Base-by-base conservation (phyloP, 2,113 vertebrate species). In the Hiodon alosoides region DNA sequence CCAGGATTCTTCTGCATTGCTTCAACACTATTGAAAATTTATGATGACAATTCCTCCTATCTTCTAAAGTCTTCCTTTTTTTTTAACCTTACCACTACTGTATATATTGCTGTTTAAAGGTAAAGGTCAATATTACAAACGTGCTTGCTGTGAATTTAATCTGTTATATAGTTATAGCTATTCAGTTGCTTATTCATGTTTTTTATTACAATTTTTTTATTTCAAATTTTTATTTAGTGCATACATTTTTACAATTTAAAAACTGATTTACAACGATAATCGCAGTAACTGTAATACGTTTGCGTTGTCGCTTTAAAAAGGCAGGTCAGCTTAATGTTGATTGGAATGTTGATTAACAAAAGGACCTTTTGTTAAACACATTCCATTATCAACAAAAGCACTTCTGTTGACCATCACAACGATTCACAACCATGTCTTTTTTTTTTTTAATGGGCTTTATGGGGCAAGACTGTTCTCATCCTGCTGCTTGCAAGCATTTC, bases 181-280 rank as follows among this genome's bases (percentile, higher is more conserved):
- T 57, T 57, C 54, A 57, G 54, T 57, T 57, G 54, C 5, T 57
- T 57, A 57, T 10, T 57, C 10, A 10, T 16, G 4, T 3, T 69
- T 8, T 53, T 16, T 8, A 53, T 51, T 55, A 51, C 16, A n/a
- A 14, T 7, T 16, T 53, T 16, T 17, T 51, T 52, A 48, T 58
- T 47, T 2, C 57, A 4, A 47, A 14, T 58, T 16, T 11, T 62
- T 3, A 62, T 16, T 16, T 16, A 17, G 60, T 14, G 11, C 14
- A 5, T 16, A 2, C 14, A 62, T 62, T 4, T 14, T 62, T 7
- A 62, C 60, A 62, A 14, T 62, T 62, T 11, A 1, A 14, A 6
- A 62, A 62, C n/a, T 16, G 14, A 62, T 62, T 62, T n/a, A 62
- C 14, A 62, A 62, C 60, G 16, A 17, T 64, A 64, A 64, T 64